These are phyloP conservation scores for Palythoa grandis DNA, from an alignment of 92 coral and sea anemone species.

Conservation along the genomic window DNA sequence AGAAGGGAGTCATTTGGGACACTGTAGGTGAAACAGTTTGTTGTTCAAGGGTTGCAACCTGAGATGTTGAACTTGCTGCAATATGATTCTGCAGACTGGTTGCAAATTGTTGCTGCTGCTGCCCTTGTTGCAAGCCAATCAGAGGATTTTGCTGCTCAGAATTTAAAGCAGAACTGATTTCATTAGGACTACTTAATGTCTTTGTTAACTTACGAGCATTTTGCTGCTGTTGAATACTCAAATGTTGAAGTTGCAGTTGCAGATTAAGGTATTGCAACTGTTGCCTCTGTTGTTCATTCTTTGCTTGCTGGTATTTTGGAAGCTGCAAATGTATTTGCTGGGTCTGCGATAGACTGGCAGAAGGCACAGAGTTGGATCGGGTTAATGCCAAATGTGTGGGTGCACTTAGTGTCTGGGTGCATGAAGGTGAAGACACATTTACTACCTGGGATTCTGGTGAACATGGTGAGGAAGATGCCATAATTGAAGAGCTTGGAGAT, in stretches of 20 bases:
- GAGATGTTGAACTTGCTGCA: conserved; percentile 55
- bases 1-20: conserved; percentile 27
- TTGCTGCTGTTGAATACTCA: conserved; percentile 77
- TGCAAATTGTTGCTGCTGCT: conserved; percentile 44
- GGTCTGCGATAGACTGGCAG: conserved; percentile 51
- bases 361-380: conserved; percentile 73
- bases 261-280: conserved; percentile 93
- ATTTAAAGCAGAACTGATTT: conserved; percentile 26
- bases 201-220: conserved; percentile 48
- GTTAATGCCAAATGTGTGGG: conserved; percentile 29
- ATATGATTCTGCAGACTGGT: conserved; percentile 47
- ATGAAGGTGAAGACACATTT: conserved; percentile 51
- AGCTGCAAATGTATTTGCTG: conserved; percentile 85
- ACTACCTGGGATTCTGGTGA: conserved; percentile 24
- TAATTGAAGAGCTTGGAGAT: conserved; percentile 47
- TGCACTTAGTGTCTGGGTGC: conserved; percentile 29
- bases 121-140: conserved; percentile 36
- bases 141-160: conserved; percentile 33
- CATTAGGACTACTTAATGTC: conserved; percentile 28
- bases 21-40: conserved; percentile 26
- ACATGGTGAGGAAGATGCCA: conserved; percentile 43
- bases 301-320: conserved; percentile 71
- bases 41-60: conserved; percentile 36
- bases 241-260: conserved; percentile 89
- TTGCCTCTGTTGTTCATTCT: conserved; percentile 85